Conservation (phyloP, 2,888 invertebrate species). For the Germaria angustata region DNA sequence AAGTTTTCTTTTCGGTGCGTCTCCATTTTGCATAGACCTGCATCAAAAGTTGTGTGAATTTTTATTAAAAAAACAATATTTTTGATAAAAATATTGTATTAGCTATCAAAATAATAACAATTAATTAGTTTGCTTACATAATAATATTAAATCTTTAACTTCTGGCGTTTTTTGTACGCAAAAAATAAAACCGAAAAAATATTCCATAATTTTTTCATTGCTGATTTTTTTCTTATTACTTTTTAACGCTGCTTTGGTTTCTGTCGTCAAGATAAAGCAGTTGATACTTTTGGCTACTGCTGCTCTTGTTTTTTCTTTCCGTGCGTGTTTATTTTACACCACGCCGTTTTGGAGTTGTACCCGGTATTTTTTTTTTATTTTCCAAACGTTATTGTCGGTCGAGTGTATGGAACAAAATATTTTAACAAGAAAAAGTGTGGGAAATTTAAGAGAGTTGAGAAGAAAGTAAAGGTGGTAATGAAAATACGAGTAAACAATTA, state of each 20-base stretch:
- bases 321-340: slow-evolving; percentile 57
- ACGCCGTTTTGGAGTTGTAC: slow-evolving; percentile 62
- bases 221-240: slow-evolving; percentile 51
- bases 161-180: slow-evolving; percentile 42
- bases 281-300: slow-evolving; percentile 35
- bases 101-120: slow-evolving; percentile 17
- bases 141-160: slow-evolving; percentile 43
- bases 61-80: slow-evolving; percentile 53
- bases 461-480: neutral
- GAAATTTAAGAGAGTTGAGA: slow-evolving; percentile 23
- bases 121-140: slow-evolving; percentile 48
- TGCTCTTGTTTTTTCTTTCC: slow-evolving; percentile 31
- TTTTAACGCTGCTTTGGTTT: slow-evolving; percentile 58
- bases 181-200: slow-evolving; percentile 31
- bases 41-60: slow-evolving; percentile 68
- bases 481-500: slow-evolving; percentile 1
- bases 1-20: slow-evolving; percentile 70
- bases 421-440: slow-evolving; percentile 24
- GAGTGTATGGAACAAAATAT: slow-evolving; percentile 13
- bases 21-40: slow-evolving; percentile 74
- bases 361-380: slow-evolving; percentile 51
- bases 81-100: slow-evolving; percentile 50
- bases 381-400: neutral
- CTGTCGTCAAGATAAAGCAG: slow-evolving; percentile 63
- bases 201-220: slow-evolving; percentile 55